Evolutionary conservation across 2,888 invertebrate species (phyloP).

Genomic region (Chrysomela aeneicollis): DNA sequence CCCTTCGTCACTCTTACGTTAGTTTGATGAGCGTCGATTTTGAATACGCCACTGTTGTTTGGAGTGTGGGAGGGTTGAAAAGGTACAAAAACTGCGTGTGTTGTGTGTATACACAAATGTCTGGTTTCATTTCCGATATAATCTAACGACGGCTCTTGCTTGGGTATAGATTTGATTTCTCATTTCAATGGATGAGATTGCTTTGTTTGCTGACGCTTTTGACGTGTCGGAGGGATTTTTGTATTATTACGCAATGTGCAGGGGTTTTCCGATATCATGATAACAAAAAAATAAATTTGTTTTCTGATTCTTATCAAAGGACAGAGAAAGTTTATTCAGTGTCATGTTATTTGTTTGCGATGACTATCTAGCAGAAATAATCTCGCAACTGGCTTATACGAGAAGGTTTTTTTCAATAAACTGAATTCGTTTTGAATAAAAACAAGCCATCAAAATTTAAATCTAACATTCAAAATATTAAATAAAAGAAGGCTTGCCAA

Average conservation of each 20-base stretch:
- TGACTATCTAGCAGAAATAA: too few relatives aligned
- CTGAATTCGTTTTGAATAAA: too few relatives aligned
- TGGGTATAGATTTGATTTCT: constrained; percentile 57
- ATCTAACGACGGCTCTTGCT: constrained; percentile 51
- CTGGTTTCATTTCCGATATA: constrained; percentile 60
- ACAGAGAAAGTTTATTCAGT: too few relatives aligned
- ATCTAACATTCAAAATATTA: too few relatives aligned
- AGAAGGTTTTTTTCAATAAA: too few relatives aligned
- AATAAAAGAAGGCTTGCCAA: too few relatives aligned
- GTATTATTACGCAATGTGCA: constrained; percentile 20
- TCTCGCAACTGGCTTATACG: too few relatives aligned
- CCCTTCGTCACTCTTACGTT: too few relatives aligned
- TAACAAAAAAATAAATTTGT: constrained; percentile 12
- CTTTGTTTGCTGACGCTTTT: constrained; percentile 33
- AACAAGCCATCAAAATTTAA: too few relatives aligned
- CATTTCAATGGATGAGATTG: constrained; percentile 53
- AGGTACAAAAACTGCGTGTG: constrained; percentile 24
- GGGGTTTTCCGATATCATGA: constrained; percentile 7
- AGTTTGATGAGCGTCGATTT: too few relatives aligned
- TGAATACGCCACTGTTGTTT: constrained; percentile 12
- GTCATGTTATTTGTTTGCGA: not conserved
- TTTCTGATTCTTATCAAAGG: constrained; percentile 14
- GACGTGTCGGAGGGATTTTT: constrained; percentile 21
- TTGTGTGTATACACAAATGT: constrained; percentile 51
- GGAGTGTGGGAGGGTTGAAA: constrained; percentile 14